Conservation (phyloP, 2,888 invertebrate species). For the Dicyrtomina minuta region DNA sequence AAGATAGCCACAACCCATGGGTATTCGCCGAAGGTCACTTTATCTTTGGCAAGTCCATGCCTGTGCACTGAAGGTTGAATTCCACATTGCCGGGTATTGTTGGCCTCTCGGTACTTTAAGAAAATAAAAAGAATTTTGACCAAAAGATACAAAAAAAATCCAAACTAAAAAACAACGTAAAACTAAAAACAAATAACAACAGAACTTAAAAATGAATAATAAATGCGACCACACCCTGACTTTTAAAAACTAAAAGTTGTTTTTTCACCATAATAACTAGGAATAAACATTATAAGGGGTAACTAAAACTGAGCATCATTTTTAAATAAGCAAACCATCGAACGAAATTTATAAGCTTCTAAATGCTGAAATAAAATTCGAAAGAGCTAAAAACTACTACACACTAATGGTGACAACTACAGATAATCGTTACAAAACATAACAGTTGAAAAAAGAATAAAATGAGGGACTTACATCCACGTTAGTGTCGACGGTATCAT, state of each 20-base stretch:
- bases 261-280: background rate
- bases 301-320: too few species aligned
- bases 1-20: conserved; percentile 51
- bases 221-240: background rate
- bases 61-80: conserved; percentile 49
- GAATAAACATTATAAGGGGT: background rate
- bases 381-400: too few species aligned
- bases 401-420: too few species aligned
- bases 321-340: too few species aligned
- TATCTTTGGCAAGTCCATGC: conserved; percentile 46
- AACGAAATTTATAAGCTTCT: too few species aligned
- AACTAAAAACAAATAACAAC: background rate
- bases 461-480: conserved; percentile 21
- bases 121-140: background rate
- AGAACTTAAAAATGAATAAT: background rate
- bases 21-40: conserved; percentile 49
- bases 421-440: too few species aligned
- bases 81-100: conserved; percentile 48
- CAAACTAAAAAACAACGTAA: background rate
- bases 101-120: conserved; percentile 50
- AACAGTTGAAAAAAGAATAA: too few species aligned
- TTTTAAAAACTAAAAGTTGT: background rate
- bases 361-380: too few species aligned
- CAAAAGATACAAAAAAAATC: background rate
- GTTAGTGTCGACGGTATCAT: conserved; percentile 25